phyloP scores from a whole-genome alignment of 2,797 vertebrate species.

The Pangasius sanitwongsei region DNA sequence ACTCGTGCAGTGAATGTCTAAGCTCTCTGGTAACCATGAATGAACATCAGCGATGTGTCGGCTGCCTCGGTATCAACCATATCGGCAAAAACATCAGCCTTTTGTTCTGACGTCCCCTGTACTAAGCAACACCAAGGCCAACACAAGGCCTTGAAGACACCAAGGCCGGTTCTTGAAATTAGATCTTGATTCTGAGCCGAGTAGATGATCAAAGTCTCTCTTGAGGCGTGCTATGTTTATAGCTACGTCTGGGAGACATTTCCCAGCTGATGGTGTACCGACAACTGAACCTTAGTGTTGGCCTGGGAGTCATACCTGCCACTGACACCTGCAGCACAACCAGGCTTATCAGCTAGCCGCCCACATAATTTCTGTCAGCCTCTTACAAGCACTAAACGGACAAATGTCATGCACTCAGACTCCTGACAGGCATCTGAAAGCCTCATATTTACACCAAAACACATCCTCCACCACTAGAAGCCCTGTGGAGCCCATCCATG shows the following conservation, averaged over 20 bases:
- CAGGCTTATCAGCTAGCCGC: neutral
- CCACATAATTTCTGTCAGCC: neutral
- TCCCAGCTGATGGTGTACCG: no score
- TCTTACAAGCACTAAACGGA: neutral
- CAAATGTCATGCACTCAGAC: neutral
- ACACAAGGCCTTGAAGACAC: no score
- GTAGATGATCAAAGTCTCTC: no score
- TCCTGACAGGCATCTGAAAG: neutral
- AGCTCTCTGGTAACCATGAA: neutral
- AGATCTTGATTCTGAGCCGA: neutral
- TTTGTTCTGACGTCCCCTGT: neutral
- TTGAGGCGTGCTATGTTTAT: no score
- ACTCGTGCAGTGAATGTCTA: neutral
- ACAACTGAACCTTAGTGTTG: neutral
- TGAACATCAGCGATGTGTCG: neutral
- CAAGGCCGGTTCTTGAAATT: no score
- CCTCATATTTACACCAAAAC: neutral
- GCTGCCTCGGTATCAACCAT: neutral
- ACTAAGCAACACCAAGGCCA: no score
- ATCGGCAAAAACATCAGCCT: neutral
- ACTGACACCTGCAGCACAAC: neutral
- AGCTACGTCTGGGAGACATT: no score
- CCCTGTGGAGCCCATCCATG: neutral
- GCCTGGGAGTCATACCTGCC: neutral
- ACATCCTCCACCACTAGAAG: neutral